Percentiles rank a stretch among this genome's conserved stretches.
These are phyloP conservation scores for Pilophorus perplexus DNA, from an alignment of 2,888 invertebrate genomes.

Conservation along the genomic window DNA sequence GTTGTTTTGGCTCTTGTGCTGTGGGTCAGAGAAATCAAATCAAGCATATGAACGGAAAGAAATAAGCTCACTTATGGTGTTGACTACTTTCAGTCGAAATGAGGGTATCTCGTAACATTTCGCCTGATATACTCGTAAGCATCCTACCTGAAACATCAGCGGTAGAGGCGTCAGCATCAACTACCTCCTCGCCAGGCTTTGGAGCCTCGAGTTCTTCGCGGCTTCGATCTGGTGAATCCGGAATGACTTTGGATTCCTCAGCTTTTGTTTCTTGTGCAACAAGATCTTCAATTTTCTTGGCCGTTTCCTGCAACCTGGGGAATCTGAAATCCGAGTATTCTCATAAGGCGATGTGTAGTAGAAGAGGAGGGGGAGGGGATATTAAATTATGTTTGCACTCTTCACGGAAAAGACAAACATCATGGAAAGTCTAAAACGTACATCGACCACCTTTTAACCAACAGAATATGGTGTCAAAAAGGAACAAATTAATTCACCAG, in stretches of 20 bases:
- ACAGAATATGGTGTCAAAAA: no score
- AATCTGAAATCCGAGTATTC: not conserved
- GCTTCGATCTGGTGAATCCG: not conserved
- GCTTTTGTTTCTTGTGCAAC: not conserved
- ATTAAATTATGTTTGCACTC: no score
- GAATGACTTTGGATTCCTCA: conserved; percentile 14
- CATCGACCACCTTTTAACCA: no score
- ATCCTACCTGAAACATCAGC: conserved; percentile 3
- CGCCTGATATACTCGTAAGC: not conserved
- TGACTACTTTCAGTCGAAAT: not conserved
- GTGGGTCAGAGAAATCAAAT: no score
- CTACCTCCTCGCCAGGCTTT: conserved; percentile 21
- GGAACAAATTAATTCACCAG: no score
- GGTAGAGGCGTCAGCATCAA: conserved; percentile 18
- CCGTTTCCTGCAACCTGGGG: not conserved
- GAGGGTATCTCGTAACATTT: no score
- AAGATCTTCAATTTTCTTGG: not conserved
- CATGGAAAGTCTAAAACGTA: no score
- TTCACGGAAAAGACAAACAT: no score
- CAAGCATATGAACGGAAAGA: not conserved
- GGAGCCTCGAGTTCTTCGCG: conserved; percentile 26
- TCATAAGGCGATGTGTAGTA: no score
- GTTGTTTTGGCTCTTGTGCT: no score
- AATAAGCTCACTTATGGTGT: not conserved
- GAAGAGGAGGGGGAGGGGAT: no score